phyloP scores from a whole-genome alignment of 1,140 invertebrate species.

The Portunus trituberculatus region DNA sequence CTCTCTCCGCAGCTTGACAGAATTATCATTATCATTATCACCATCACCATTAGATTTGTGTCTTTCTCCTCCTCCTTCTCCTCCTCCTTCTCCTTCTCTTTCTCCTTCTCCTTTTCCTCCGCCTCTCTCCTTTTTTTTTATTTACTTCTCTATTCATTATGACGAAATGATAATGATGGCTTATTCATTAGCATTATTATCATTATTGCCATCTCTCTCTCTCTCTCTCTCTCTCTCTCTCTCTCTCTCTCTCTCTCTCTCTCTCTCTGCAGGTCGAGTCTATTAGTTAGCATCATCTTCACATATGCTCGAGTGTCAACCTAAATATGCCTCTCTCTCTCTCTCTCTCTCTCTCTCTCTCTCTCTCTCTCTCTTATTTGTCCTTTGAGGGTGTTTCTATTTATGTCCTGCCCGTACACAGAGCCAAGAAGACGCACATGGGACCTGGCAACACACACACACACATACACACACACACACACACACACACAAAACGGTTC shows the following conservation, averaged over 20 bases:
- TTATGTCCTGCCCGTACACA: background rate
- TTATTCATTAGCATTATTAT: too few relatives aligned
- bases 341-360: too few relatives aligned
- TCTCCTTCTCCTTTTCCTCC: too few relatives aligned
- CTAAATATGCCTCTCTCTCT: background rate
- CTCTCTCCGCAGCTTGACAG: too few relatives aligned
- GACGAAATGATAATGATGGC: too few relatives aligned
- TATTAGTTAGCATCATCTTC: background rate
- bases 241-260: constrained; percentile 20
- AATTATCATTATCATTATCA: too few relatives aligned
- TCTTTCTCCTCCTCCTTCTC: too few relatives aligned
- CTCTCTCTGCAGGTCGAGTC: constrained; percentile 8
- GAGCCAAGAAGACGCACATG: background rate
- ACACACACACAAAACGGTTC: background rate
- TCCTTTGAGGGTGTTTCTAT: background rate
- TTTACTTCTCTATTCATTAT: too few relatives aligned
- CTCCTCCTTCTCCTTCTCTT: too few relatives aligned
- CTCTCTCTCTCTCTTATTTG: too few relatives aligned
- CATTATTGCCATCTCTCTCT: background rate
- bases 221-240: background rate
- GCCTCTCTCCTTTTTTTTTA: too few relatives aligned
- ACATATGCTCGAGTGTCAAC: constrained; percentile 10
- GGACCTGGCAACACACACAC: background rate
- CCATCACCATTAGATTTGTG: too few relatives aligned
- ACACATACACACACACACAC: constrained; percentile 10